Conservation (phyloP, 2,113 vertebrate species). For the Zosterops borbonicus region DNA sequence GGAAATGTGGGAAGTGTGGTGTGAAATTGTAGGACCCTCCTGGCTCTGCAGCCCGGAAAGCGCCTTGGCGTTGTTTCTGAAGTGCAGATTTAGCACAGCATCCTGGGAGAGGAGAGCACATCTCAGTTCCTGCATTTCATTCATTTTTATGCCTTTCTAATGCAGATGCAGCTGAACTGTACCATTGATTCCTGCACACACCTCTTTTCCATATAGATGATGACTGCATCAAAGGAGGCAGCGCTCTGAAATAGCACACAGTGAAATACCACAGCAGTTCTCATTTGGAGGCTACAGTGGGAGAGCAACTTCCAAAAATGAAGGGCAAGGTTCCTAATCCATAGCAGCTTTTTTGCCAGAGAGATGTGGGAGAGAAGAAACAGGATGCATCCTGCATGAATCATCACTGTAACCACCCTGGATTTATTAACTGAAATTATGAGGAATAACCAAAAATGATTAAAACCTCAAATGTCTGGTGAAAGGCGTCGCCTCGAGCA, state of each 20-base stretch:
- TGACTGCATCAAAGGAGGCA: constrained; percentile 48
- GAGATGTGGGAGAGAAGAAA: constrained; percentile 57
- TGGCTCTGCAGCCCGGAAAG: neutral
- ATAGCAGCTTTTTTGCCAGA: constrained; percentile 37
- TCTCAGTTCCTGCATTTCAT: constrained; percentile 42
- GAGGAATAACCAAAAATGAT: constrained; percentile 40
- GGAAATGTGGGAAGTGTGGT: neutral
- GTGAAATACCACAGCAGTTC: constrained; percentile 53
- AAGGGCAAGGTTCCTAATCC: constrained; percentile 60
- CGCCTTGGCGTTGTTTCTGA: neutral
- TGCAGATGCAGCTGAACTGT: constrained; percentile 64
- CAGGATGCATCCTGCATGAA: constrained; percentile 54
- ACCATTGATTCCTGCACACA: constrained; percentile 47
- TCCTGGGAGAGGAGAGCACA: neutral
- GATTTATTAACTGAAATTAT: constrained; percentile 47
- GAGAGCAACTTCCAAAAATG: constrained; percentile 57
- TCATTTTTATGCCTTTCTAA: constrained; percentile 61
- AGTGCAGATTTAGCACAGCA: neutral
- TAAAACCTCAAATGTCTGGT: constrained; percentile 19
- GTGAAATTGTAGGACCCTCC: neutral
- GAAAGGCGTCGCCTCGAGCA: neutral
- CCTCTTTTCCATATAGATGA: constrained; percentile 61
- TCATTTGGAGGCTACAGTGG: constrained; percentile 50
- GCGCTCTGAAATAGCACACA: constrained; percentile 27
- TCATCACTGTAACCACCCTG: constrained; percentile 59